Base-by-base conservation (phyloP, 2,797 vertebrate species). In the Parambassis ranga region DNA sequence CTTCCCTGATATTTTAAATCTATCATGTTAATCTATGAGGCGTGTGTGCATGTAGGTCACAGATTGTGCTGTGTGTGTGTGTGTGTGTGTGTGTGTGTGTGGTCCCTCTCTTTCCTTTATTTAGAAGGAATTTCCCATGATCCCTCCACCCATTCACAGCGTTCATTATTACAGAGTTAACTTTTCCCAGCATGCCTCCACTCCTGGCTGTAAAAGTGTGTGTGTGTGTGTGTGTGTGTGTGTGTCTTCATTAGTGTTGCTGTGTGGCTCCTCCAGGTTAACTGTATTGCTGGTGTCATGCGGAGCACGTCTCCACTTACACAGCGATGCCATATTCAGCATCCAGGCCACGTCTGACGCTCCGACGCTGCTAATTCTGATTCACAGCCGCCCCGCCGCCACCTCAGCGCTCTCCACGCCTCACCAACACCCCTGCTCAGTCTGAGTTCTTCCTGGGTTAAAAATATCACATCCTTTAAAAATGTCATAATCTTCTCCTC, bases 31-130 rank as follows among this genome's bases (percentile, higher is more conserved):
- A 69, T 75, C 65, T 61, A 66, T 64, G 60, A 7, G 26, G 47
- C 64, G 67, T 65, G 31, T 70, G 73, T 56, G 31, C 44, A 72
- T 81, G 56, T 81, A 71, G 78, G 72, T 84, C 70, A 67, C 18
- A 57, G 70, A 74, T 78, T 53, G 70, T 4, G 14, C 1, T 41
- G 13, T 38, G 20, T 55, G 36, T 61, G 62, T n/a, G n/a, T n/a
- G n/a, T n/a, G n/a, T n/a, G n/a, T 55, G 36, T 61, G 62, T 41
- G 13, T 38, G 20, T 55, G 36, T 61, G 62, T 63, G 42, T 19
- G 8, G 26, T 43, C 19, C 9, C 15, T 14, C 11, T 9, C 6
- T 42, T 10, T 41, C 16, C 44, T 37, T 48, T 4, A 2, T 47
- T 28, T 27, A 19, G 10, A 6, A 44, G 1, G 14, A 4, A 14